phyloP scores from a whole-genome alignment of 1,140 invertebrate species.

The Anthonomus grandis region DNA sequence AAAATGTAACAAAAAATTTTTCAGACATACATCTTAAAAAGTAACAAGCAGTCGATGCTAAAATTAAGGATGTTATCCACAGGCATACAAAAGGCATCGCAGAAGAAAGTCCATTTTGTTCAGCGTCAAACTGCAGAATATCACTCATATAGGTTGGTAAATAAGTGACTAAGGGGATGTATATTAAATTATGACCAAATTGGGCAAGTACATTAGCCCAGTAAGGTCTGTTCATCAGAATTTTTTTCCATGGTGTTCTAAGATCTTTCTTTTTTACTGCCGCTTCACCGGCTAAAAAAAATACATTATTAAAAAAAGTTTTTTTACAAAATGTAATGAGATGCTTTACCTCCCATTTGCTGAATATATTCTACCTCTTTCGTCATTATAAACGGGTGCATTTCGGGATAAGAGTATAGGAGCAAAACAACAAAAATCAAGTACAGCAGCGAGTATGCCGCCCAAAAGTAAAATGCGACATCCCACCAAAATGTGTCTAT shows the following conservation, averaged over 20 bases:
- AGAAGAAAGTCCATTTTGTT: slow-evolving; percentile 8
- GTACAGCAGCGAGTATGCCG: neutral
- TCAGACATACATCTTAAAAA: slow-evolving; percentile 6
- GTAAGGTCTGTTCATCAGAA: slow-evolving; percentile 15
- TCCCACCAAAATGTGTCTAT: slow-evolving; percentile 18
- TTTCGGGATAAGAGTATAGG: slow-evolving; percentile 23
- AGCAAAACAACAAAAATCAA: slow-evolving; percentile 16
- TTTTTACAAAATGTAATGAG: neutral
- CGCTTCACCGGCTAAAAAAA: neutral
- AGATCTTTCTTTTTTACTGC: slow-evolving; percentile 3
- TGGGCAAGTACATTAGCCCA: slow-evolving; percentile 24
- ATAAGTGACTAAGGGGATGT: slow-evolving; percentile 24
- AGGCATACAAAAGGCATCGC: slow-evolving; percentile 27
- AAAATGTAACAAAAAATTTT: slow-evolving; percentile 16
- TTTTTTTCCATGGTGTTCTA: slow-evolving; percentile 18
- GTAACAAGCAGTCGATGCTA: slow-evolving; percentile 6
- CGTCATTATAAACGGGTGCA: slow-evolving; percentile 25
- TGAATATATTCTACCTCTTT: slow-evolving; percentile 20
- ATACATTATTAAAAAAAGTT: neutral
- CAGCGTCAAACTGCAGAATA: slow-evolving; percentile 25
- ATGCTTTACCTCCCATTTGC: neutral
- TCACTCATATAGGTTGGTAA: slow-evolving; percentile 33
- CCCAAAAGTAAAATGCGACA: slow-evolving; percentile 31
- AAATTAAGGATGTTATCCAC: slow-evolving; percentile 17
- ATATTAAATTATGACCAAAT: slow-evolving; percentile 29